Base-by-base conservation (phyloP, 64 coral and sea anemone genomes). In the Pocillopora damicornis region DNA sequence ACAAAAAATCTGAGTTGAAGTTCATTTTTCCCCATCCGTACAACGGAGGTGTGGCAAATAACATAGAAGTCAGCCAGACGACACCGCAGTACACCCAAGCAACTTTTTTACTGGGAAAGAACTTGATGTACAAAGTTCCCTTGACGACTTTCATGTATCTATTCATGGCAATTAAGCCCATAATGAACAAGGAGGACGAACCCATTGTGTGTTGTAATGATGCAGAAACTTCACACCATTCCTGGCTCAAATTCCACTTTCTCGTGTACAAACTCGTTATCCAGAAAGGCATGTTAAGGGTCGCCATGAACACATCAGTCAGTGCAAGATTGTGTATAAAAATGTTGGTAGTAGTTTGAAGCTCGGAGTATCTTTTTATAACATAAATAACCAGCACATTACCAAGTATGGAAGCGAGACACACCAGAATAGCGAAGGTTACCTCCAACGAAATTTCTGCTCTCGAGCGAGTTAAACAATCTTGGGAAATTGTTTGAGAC, bases 21-120 rank as follows among this genome's bases (percentile, higher is more conserved):
- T 36, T 45, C 51, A 92, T 86, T 35, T 79, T 79, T 15, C 91
- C 91, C 91, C 85, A 87, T n/a, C 91, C 91, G 86, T 92, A 92
- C n/a, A 92, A 86, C 4, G 91, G 91, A 10, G 91, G 91, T 60
- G 78, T 92, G 17, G 91, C 87, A 8, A 92, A 63, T 36, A 92
- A 20, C 57, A 73, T 59, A 3, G 91, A 62, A n/a, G 82, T 65
- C n/a, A 88, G n/a, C 91, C 91, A 92, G 13, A 86, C 79, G 17
- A 92, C 73, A 20, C 74, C 15, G 35, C 85, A 74, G 77, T 86
- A 81, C 0, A 92, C 16, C 12, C 69, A 67, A 20, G 91, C 86
- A 5, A 42, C 30, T 30, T 30, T 30, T 30, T 30, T 30, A 30
- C 30, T 30, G 30, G 30, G 30, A 30, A 30, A 30, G 30, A 30